phyloP scores from a whole-genome alignment of 1,140 invertebrate genomes.

The Platyscapa corneri region DNA sequence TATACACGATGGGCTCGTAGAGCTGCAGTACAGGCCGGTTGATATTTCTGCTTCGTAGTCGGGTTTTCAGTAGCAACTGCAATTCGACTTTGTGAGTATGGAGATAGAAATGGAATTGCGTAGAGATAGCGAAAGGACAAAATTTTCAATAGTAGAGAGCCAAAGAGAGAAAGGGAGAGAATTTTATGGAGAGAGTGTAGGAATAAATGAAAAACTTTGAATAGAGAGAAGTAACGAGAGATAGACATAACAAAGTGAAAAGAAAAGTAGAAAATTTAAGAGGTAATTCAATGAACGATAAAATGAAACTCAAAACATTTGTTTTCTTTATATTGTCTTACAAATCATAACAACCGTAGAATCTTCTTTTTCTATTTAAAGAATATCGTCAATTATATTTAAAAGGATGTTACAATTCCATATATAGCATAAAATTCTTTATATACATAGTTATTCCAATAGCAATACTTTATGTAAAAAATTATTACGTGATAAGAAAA shows the following conservation, averaged over 20 bases:
- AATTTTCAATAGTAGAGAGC: slow-evolving; percentile 29
- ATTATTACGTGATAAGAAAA: too few relatives aligned
- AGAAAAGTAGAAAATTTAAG: slow-evolving; percentile 35
- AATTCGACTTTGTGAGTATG: slow-evolving; percentile 39
- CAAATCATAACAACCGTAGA: neutral
- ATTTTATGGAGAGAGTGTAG: neutral
- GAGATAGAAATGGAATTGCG: slow-evolving; percentile 11
- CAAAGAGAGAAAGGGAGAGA: neutral
- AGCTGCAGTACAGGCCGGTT: slow-evolving; percentile 3
- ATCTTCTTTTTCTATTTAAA: neutral
- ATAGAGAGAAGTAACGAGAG: slow-evolving; percentile 1
- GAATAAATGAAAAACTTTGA: slow-evolving; percentile 14
- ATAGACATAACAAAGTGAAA: neutral
- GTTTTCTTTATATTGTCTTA: slow-evolving; percentile 18
- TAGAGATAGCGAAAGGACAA: slow-evolving; percentile 37
- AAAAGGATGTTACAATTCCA: too few relatives aligned
- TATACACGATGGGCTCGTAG: slow-evolving; percentile 15
- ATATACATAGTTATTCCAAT: too few relatives aligned
- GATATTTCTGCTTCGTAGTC: slow-evolving; percentile 52
- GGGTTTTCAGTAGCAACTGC: slow-evolving; percentile 46
- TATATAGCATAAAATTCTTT: too few relatives aligned
- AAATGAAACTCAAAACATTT: slow-evolving; percentile 20
- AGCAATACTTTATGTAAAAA: too few relatives aligned
- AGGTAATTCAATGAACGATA: slow-evolving; percentile 42
- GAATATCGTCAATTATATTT: neutral